Evolutionary conservation across 2,888 invertebrate species (phyloP), one percentile per base, ranked within the genome.

Genomic region (Hyles lineata): DNA sequence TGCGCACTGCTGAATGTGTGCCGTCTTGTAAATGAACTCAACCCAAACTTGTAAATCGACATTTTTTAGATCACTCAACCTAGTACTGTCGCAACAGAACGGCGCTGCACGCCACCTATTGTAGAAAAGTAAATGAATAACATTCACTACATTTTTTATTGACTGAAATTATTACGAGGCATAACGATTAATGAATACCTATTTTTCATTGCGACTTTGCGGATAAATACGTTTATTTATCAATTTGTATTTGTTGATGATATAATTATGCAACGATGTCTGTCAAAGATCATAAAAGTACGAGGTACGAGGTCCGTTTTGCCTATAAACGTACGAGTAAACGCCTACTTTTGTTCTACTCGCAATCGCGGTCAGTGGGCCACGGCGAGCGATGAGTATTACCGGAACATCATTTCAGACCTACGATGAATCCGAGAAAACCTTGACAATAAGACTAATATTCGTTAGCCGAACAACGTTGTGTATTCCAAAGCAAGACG

Each of bases 291-390:
- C 55, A 6, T 43, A 43, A 35, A 43, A 43, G 17, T 35, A 50
- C 21, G 50, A 23, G 50, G 6, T 55, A 58, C 15, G 58, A 58
- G 75, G 76, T 76, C 80, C 76, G 79, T 83, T 82, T 83, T 85
- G 82, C 79, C 80, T 85, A 83, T 85, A 85, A 85, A 87, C 83
- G 82, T 85, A 77, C 76, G 77, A 72, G 75, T 81, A 85, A 83
- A 86, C 86, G 83, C 85, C 87, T 84, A 89, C 91, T 83, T 85
- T 78, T 84, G 89, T 88, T 85, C 85, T 81, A 87, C 85, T 85
- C 82, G 82, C 77, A 77, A 93, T 88, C 85, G 89, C 91, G 93
- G 93, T 92, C 90, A 94, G 89, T 92, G 85, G 92, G 93, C 91
- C 93, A 92, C 85, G 92, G 91, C 85, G 86, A 88, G 81, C 86